phyloP scores from a whole-genome alignment of 2,113 vertebrate genomes.

The Clupea harengus region DNA sequence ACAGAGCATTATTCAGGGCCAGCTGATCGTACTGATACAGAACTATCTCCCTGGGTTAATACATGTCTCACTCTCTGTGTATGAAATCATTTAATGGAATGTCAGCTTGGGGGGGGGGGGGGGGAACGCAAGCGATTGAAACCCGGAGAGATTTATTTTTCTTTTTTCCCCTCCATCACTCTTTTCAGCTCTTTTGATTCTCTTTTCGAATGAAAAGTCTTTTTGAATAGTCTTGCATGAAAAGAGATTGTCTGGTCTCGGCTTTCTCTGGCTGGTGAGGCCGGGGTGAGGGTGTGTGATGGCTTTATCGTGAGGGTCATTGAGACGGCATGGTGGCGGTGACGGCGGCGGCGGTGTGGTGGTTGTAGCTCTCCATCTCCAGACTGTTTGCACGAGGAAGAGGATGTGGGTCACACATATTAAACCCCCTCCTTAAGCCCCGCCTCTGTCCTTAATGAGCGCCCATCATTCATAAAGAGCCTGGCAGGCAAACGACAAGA shows the following conservation, averaged over 20 bases:
- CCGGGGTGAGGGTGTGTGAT: neutral
- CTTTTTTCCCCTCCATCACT: neutral
- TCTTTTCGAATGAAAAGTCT: too few relatives aligned
- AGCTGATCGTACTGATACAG: neutral
- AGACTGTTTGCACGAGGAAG: neutral
- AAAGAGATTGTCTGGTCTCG: neutral
- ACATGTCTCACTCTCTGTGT: neutral
- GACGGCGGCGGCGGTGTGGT: neutral
- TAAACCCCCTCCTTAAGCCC: neutral
- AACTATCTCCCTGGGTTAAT: neutral
- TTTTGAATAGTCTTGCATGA: neutral
- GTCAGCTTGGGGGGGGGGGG: neutral
- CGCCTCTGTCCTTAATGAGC: neutral
- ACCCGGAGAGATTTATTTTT: neutral
- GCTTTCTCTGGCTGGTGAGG: neutral
- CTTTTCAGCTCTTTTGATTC: neutral
- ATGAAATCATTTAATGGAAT: neutral
- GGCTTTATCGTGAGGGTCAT: neutral
- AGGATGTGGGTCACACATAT: conserved; percentile 13
- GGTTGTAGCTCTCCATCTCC: neutral
- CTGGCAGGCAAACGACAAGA: neutral
- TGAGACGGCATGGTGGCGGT: too few relatives aligned
- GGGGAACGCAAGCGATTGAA: too few relatives aligned
- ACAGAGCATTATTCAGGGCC: neutral
- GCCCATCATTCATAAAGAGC: conserved; percentile 7